Conservation (phyloP, 2,888 invertebrate species). For the Mimas tiliae region DNA sequence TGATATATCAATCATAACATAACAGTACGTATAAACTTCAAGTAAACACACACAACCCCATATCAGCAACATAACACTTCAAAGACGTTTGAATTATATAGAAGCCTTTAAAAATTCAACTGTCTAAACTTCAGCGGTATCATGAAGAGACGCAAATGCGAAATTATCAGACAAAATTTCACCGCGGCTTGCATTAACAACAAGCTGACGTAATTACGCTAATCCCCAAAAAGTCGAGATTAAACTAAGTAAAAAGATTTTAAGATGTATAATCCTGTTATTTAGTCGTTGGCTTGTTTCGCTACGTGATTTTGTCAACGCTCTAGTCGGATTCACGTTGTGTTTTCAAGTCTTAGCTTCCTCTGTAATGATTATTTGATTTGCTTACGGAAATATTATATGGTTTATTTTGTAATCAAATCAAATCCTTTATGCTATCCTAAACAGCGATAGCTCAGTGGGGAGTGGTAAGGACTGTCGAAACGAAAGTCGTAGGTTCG, state of each 20-base stretch:
- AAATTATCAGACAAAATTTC: conserved; percentile 46
- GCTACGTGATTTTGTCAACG: conserved; percentile 42
- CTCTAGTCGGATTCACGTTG: conserved; percentile 11
- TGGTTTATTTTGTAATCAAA: not conserved
- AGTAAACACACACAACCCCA: not conserved
- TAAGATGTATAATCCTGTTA: conserved; percentile 59
- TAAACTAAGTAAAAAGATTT: conserved; percentile 62
- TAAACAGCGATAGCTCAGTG: too few relatives aligned
- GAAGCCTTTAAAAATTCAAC: conserved; percentile 33
- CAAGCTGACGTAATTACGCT: conserved; percentile 53
- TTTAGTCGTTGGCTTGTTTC: conserved; percentile 56
- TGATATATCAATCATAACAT: too few relatives aligned
- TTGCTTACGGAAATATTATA: not conserved
- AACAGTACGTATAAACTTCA: too few relatives aligned
- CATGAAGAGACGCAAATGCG: conserved; percentile 29
- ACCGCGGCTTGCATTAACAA: conserved; percentile 45
- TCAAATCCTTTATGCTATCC: too few relatives aligned
- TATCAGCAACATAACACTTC: conserved; percentile 29
- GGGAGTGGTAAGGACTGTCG: too few relatives aligned
- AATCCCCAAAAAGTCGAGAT: conserved; percentile 56
- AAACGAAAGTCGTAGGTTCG: too few relatives aligned
- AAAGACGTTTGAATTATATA: conserved; percentile 27
- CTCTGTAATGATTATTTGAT: not conserved
- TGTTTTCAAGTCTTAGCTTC: not conserved
- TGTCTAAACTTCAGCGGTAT: conserved; percentile 27